Percentiles rank a stretch among this genome's conserved stretches.
These are phyloP conservation scores for Ligdia adustata DNA, from an alignment of 2,888 invertebrate genomes.

Conservation along the genomic window DNA sequence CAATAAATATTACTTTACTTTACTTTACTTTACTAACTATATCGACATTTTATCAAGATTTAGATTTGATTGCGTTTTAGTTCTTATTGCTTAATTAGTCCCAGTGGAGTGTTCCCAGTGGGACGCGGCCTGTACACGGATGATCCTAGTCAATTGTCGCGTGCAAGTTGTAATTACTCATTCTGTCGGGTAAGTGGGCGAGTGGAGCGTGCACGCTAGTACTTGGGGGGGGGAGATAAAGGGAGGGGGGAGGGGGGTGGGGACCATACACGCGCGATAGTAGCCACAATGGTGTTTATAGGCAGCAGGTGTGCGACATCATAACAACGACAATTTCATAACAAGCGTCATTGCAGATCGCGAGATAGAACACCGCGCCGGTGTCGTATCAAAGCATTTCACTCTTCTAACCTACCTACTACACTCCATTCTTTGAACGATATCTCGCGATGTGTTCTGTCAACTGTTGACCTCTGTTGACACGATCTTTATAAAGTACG, in stretches of 20 bases:
- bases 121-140: too few species aligned
- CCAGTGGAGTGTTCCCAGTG: too few species aligned
- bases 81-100: too few species aligned
- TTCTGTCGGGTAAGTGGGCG: constrained; percentile 23
- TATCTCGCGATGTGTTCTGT: too few species aligned
- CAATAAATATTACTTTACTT: too few species aligned
- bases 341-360: constrained; percentile 34
- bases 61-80: too few species aligned
- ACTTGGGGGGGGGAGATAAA: not conserved
- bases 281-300: constrained; percentile 49
- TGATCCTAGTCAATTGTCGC: too few species aligned
- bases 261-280: constrained; percentile 23
- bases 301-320: constrained; percentile 38
- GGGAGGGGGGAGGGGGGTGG: not conserved
- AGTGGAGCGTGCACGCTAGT: constrained; percentile 11
- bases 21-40: too few species aligned
- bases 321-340: constrained; percentile 46
- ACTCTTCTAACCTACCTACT: not conserved
- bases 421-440: too few species aligned
- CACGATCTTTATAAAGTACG: too few species aligned
- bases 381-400: not conserved
- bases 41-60: too few species aligned
- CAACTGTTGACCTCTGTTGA: too few species aligned
- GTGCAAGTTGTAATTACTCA: constrained; percentile 16
- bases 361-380: constrained; percentile 11